Evolutionary conservation across 1,140 invertebrate species (phyloP).

Genomic region (Orius insidiosus): DNA sequence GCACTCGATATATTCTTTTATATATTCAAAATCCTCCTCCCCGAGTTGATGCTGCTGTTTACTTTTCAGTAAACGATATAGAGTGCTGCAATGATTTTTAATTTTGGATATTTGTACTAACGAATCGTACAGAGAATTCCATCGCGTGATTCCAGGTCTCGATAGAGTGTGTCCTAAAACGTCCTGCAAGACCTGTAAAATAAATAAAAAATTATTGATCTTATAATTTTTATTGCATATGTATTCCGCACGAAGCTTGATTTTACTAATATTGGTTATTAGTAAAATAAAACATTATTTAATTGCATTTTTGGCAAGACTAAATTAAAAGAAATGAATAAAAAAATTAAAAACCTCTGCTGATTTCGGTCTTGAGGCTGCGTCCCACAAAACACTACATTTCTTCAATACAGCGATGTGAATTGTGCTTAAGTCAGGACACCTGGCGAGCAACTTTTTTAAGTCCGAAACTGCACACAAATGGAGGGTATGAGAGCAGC

Average conservation of each 20-base stretch:
- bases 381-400: background rate
- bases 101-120: background rate
- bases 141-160: background rate
- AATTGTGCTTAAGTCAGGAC: background rate
- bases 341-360: background rate
- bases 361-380: background rate
- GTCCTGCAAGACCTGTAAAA: no score
- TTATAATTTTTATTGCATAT: no score
- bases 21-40: no score
- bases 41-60: background rate
- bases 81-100: background rate
- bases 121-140: slow-evolving; percentile 1
- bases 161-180: background rate
- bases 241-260: no score
- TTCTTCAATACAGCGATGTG: background rate
- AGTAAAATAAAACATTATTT: no score
- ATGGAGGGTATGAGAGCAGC: background rate
- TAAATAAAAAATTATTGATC: no score
- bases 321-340: no score
- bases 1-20: no score
- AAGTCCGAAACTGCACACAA: background rate
- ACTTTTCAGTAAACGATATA: background rate
- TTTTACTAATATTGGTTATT: no score
- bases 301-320: no score
- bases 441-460: background rate